Percentiles rank a stretch among this genome's conserved stretches.
phyloP scores from a whole-genome alignment of 2,888 invertebrate species.

The Osmoderma eremita region DNA sequence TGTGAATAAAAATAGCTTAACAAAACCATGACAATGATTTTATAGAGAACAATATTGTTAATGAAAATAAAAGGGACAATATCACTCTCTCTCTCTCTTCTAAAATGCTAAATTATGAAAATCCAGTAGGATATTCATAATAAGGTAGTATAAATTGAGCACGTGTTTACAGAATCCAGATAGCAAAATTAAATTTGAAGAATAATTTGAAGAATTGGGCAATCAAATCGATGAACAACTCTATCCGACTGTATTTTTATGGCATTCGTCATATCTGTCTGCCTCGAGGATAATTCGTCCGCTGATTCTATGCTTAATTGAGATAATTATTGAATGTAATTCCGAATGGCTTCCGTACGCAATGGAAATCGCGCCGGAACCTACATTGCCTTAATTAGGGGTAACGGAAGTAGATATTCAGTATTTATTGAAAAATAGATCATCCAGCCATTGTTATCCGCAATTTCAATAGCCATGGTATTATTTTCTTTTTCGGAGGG shows the following conservation, averaged over 20 bases:
- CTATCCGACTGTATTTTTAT: slow-evolving; percentile 5
- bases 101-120: too few relatives aligned
- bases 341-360: background rate
- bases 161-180: background rate
- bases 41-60: too few relatives aligned
- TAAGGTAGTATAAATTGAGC: too few relatives aligned
- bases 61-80: too few relatives aligned
- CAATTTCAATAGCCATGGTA: too few relatives aligned
- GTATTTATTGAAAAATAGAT: too few relatives aligned
- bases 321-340: slow-evolving; percentile 17
- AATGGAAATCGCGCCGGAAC: background rate
- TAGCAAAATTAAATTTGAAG: slow-evolving; percentile 18
- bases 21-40: too few relatives aligned
- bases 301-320: slow-evolving; percentile 29
- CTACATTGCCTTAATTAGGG: slow-evolving; percentile 1
- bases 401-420: background rate
- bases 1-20: too few relatives aligned
- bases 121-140: too few relatives aligned
- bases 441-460: too few relatives aligned
- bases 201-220: slow-evolving; percentile 13
- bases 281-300: background rate
- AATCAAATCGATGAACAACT: slow-evolving; percentile 4
- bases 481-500: too few relatives aligned
- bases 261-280: background rate
- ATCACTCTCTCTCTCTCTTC: too few relatives aligned